phyloP scores from a whole-genome alignment of 2,113 vertebrate species.

The Peucedramus taeniatus region DNA sequence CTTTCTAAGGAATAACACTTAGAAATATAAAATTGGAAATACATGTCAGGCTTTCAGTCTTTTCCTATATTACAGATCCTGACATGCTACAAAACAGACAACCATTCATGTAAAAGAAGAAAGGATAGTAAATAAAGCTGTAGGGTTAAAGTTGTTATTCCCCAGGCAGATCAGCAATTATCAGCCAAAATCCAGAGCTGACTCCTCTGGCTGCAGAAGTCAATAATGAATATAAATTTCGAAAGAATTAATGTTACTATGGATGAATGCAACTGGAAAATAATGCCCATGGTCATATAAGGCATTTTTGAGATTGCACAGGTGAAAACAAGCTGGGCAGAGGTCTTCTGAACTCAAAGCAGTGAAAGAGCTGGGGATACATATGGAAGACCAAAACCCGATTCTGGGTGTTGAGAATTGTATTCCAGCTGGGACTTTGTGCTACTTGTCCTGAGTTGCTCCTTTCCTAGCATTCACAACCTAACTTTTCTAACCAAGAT shows the following conservation, averaged over 20 bases:
- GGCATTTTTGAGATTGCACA: not conserved
- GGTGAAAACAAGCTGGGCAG: not conserved
- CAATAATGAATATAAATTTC: not conserved
- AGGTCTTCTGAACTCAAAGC: not conserved
- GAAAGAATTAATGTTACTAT: not conserved
- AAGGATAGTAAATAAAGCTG: not conserved
- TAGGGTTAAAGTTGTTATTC: not conserved
- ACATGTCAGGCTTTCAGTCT: not conserved
- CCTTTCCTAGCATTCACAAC: not conserved
- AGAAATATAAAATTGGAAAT: not conserved
- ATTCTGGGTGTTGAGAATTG: not conserved
- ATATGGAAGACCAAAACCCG: not conserved
- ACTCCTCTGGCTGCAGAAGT: not conserved
- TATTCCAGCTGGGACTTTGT: not conserved
- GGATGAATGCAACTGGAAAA: not conserved
- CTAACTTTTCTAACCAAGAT: not conserved
- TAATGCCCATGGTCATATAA: not conserved
- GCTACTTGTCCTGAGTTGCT: not conserved
- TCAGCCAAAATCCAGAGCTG: not conserved
- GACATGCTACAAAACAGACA: not conserved
- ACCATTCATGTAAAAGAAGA: not conserved
- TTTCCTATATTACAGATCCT: not conserved
- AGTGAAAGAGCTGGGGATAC: not conserved
- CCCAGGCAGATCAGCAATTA: not conserved
- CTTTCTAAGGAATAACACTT: not conserved